Percentiles rank a stretch among this genome's conserved stretches.
Conservation (phyloP, 2,888 invertebrate species). For the Ischnura elegans region DNA sequence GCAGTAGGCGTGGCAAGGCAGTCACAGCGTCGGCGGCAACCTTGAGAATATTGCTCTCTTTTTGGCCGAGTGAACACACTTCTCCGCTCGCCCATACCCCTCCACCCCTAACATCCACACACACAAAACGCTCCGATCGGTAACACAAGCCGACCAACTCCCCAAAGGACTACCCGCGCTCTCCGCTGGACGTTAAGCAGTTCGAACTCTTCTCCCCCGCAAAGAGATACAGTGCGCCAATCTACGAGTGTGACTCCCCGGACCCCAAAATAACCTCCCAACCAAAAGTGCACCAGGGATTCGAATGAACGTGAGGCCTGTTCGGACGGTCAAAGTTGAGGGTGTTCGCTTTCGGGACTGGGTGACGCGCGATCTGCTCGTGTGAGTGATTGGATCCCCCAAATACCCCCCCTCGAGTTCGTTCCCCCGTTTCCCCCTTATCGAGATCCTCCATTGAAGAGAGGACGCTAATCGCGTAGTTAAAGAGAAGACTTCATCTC, state of each 20-base stretch:
- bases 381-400: slow-evolving; percentile 45
- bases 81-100: neutral
- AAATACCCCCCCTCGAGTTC: neutral
- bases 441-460: neutral
- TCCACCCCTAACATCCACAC: neutral
- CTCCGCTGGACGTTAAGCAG: neutral
- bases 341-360: slow-evolving; percentile 57
- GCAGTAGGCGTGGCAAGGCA: slow-evolving; percentile 66
- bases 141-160: slow-evolving; percentile 28
- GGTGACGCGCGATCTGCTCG: slow-evolving; percentile 33
- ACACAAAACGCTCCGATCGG: neutral
- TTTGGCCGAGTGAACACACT: slow-evolving; percentile 65
- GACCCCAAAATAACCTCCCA: neutral
- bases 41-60: slow-evolving; percentile 66
- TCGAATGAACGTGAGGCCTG: slow-evolving; percentile 55
- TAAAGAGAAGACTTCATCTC: neutral
- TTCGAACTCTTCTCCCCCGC: neutral
- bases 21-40: slow-evolving; percentile 65
- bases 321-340: slow-evolving; percentile 51
- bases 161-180: slow-evolving; percentile 38
- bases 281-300: slow-evolving; percentile 21
- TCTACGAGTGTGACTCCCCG: neutral
- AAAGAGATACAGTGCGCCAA: neutral
- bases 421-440: neutral
- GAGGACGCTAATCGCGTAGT: neutral